Evolutionary conservation across 1,140 invertebrate species (phyloP), one percentile per base, ranked within the genome.

Genomic region (Homarus americanus): DNA sequence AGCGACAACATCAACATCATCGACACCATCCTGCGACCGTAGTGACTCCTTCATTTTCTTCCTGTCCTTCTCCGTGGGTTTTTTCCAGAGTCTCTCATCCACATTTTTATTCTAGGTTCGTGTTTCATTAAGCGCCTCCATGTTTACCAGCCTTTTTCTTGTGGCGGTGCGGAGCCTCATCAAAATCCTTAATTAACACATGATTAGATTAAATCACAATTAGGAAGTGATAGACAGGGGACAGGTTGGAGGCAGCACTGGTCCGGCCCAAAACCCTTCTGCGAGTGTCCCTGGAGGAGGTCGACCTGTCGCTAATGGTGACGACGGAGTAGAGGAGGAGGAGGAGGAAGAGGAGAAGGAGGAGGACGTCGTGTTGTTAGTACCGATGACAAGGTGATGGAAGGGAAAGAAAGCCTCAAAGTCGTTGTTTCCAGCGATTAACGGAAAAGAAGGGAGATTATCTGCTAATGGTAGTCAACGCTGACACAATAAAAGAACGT

Each of bases 131-230:
- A 80, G 87, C 87, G 40, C 53, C 73, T 88, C 87, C 87, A 41
- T 88, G 87, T 88, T 88, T 88, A 88, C 87, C 58, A 36, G 53
- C 87, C 63, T 88, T 88, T 88, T 88, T 88, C 87, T 88, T 88
- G 76, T 49, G 87, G 87, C 40, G 53, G 78, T 49, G 12, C 58
- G 79, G 63, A 58, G 12, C 87, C 87, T 88, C 87, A 88, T 88
- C 87, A 88, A 88, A 88, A 88, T 80, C 87, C 87, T 88, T 88
- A 88, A 88, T 88, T 88, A 88, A 88, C 87, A 88, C 87, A 88
- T 88, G 87, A 88, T 88, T 88, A 88, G 87, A 88, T 88, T 88
- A 88, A 88, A 88, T 88, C 87, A 88, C 87, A 88, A 88, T 88
- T 88, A 88, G 78, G 87, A 36, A 82, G 87, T 88, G 87, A 88